These are phyloP conservation scores for Agrilus mali DNA, from an alignment of 2,888 invertebrate species.

Conservation along the genomic window DNA sequence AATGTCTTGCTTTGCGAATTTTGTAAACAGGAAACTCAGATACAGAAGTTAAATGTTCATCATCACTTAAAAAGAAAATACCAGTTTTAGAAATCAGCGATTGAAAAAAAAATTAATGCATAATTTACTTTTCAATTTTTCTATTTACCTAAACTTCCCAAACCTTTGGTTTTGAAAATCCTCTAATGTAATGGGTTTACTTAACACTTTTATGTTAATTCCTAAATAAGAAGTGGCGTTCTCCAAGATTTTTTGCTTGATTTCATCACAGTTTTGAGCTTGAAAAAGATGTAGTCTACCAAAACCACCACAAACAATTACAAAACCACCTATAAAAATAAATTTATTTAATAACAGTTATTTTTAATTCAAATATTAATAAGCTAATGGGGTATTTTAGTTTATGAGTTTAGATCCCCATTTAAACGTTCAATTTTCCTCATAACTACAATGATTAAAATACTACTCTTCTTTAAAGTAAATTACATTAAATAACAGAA, in stretches of 20 bases:
- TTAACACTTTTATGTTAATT: conserved; percentile 69
- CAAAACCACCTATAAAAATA: conserved; percentile 57
- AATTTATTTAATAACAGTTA: not conserved
- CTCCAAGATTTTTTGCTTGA: conserved; percentile 77
- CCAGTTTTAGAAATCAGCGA: not conserved
- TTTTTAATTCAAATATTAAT: not conserved
- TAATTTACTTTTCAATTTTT: too few species aligned
- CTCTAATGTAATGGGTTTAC: conserved; percentile 64
- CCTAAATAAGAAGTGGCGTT: conserved; percentile 70
- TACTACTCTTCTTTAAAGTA: too few species aligned
- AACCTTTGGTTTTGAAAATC: conserved; percentile 80
- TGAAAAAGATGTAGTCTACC: conserved; percentile 86
- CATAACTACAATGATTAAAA: too few species aligned
- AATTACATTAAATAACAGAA: too few species aligned
- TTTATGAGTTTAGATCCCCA: too few species aligned
- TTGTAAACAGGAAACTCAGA: conserved; percentile 96
- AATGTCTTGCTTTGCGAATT: conserved; percentile 63
- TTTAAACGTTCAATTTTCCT: too few species aligned
- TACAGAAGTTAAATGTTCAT: conserved; percentile 91
- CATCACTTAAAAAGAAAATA: conserved; percentile 53
- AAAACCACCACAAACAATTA: conserved; percentile 83
- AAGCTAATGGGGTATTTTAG: too few species aligned
- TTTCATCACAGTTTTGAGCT: conserved; percentile 70
- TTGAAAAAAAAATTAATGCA: not conserved
- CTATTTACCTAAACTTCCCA: conserved; percentile 76